Base-by-base conservation (phyloP, 1,140 invertebrate species). In the Drosophila kanapiae region DNA sequence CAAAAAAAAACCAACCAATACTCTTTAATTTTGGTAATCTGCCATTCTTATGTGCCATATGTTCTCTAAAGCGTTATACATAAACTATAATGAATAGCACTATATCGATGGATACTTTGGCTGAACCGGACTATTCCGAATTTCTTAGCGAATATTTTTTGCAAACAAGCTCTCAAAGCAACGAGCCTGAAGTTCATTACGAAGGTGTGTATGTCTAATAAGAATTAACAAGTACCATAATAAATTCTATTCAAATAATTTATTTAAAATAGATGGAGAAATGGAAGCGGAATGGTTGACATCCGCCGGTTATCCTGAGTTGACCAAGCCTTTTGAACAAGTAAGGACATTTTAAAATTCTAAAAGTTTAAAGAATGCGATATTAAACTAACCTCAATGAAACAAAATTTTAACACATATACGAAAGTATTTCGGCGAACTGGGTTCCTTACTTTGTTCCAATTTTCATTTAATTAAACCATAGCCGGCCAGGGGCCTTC, bases 211-310 rank as follows among this genome's bases (percentile, higher is more conserved):
- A 60, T 35, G 7, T 48, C 8, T 48, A 43, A 57, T 6, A 35
- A 40, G 33, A 48, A 56, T 18, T 33, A 8, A 11, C 8, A 63
- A 51, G 45, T 16, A 18, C 33, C 33, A 14, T 23, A 47, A 37
- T 56, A 3, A 40, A 23, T 16, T 47, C 7, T 14, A 53, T 45
- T 37, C 31, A 31, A 18, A 23, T 33, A 6, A 72, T 35, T 58
- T 31, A 40, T n/a, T 40, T 40, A 10, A 18, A 47, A 43, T 45
- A 93, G 92, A 93, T 77, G 92, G 92, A 8, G 92, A 93, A 88
- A 78, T 92, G 75, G 92, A 93, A 75, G 92, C 92, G 14, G 90
- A 93, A 61, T 93, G 92, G 92, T 45, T 93, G 23, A 80, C 91
- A 49, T 74, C 91, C 18, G 90, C 87, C 42, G 92, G 92, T 58